Percentiles rank a stretch among this genome's conserved stretches.
phyloP scores from a whole-genome alignment of 2,113 vertebrate species.

The Nipponia nippon region DNA sequence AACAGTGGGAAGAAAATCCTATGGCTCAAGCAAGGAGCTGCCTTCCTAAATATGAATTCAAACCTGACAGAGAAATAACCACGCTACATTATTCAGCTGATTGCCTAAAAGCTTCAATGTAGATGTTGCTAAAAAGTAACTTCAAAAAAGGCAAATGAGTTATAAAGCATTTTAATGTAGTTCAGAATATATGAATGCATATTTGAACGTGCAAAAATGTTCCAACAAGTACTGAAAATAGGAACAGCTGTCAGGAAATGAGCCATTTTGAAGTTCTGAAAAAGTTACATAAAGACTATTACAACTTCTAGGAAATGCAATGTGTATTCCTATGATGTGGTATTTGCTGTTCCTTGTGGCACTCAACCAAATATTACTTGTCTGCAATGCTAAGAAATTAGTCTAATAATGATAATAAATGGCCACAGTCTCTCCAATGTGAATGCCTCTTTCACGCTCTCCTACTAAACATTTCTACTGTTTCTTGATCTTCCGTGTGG shows the following conservation, averaged over 20 bases:
- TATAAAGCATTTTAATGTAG: constrained; percentile 24
- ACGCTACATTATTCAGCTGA: background rate
- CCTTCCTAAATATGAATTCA: background rate
- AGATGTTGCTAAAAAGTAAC: background rate
- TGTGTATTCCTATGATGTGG: constrained; percentile 58
- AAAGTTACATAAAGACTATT: constrained; percentile 68
- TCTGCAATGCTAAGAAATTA: constrained; percentile 28
- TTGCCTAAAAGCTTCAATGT: background rate
- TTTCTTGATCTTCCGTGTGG: constrained; percentile 41
- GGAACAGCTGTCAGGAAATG: constrained; percentile 72
- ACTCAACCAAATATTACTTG: constrained; percentile 27
- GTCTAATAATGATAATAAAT: constrained; percentile 40
- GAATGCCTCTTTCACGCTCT: constrained; percentile 43
- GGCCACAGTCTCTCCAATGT: background rate
- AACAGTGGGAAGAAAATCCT: background rate
- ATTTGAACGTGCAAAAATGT: constrained; percentile 44
- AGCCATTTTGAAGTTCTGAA: constrained; percentile 64
- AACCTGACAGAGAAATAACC: background rate
- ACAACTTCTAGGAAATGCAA: constrained; percentile 47
- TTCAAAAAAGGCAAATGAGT: constrained; percentile 46
- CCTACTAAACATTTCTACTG: constrained; percentile 5
- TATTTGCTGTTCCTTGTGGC: constrained; percentile 63
- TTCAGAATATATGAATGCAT: constrained; percentile 51
- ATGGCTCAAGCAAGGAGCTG: fast-evolving
- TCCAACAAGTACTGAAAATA: constrained; percentile 60